Evolutionary conservation across 2,888 invertebrate genomes (phyloP).

Genomic region (Pseudeuparius sepicola): DNA sequence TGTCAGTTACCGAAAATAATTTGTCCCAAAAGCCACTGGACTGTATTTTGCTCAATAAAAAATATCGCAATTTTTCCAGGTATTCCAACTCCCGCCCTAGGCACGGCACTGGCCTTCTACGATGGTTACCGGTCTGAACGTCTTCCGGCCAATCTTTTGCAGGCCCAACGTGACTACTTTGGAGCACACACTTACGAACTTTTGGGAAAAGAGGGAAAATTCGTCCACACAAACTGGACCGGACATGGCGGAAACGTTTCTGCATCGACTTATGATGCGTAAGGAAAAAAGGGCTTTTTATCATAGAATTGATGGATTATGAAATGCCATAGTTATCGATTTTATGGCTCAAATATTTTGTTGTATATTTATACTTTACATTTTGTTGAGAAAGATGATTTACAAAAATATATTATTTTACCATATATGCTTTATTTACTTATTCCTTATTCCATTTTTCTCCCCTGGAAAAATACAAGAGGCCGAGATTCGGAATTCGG

Average conservation of each 20-base stretch:
- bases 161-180: conserved; percentile 96
- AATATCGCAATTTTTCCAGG: conserved; percentile 64
- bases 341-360: no score
- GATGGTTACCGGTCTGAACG: conserved; percentile 85
- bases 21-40: no score
- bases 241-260: conserved; percentile 95
- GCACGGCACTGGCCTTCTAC: conserved; percentile 91
- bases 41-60: no score
- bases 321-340: no score
- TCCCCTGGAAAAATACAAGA: no score
- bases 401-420: no score
- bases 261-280: conserved; percentile 82
- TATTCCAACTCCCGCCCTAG: conserved; percentile 89
- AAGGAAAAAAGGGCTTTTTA: neutral
- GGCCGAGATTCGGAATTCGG: no score
- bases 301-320: neutral
- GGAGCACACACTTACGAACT: conserved; percentile 98
- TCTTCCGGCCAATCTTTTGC: conserved; percentile 91
- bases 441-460: no score
- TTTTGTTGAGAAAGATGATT: no score
- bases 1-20: no score
- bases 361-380: no score
- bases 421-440: no score
- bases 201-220: conserved; percentile 72
- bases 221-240: conserved; percentile 98